Base-by-base conservation (phyloP, 2,113 vertebrate genomes). In the Panthera uncia region DNA sequence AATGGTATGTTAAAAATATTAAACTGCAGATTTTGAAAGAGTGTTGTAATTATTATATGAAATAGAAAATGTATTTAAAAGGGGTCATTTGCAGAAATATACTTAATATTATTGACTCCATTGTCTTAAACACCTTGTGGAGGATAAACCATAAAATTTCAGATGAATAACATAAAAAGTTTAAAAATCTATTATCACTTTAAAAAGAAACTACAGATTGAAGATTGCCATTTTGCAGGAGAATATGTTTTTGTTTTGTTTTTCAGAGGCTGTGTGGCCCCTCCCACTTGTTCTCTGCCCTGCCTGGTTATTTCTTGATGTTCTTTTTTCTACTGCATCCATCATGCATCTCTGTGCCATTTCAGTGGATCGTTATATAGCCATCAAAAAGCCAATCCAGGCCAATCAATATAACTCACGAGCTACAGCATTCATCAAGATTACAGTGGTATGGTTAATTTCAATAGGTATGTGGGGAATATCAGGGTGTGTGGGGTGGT, bases 341-440 rank as follows among this genome's bases (percentile, higher is more conserved):
- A 99, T 99, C 98, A 99, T 99, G 99, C 99, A 99, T 91, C 99
- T 99, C 86, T 99, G 99, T 63, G 99, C 99, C 98, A 99, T 99
- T 98, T 99, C 99, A 29, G 98, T 99, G 89, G 99, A 99, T 98
- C 99, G 99, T 87, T 99, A 99, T 73, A 99, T 99, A 93, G 99
- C 99, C 1, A 99, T 99, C 97, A 99, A 99, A 99, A 99, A 99
- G 98, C 99, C 99, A 92, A 99, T 99, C 91, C 99, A 99, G 97
- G 99, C 99, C 98, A 99, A 99, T 98, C 99, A 99, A 97, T 99
- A 98, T 98, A 99, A 99, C 94, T 99, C 99, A 41, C 98, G 99
- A 98, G 98, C 99, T 92, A 99, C 99, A 97, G 99, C 99, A 4
- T 96, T 99, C 97, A 98, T 99, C 98, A 99, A 99, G 98, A 99